Evolutionary conservation across 2,888 invertebrate genomes (phyloP), one percentile per base, ranked within the genome.

Genomic region (Geophilus truncorum): DNA sequence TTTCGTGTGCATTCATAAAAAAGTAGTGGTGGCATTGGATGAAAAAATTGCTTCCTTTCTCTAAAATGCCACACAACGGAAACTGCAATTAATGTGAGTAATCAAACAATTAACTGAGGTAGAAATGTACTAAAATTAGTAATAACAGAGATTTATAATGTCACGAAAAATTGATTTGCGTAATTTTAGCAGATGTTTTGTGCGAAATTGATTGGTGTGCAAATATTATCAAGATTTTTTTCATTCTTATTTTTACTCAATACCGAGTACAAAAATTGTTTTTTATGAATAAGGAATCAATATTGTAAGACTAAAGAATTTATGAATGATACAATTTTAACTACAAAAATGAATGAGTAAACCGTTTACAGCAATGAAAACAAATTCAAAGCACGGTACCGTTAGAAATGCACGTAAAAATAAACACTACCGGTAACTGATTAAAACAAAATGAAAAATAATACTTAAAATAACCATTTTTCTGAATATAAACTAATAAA

Each of bases 51-150:
- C 70, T 70, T 70, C 70, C 70, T 7, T 28, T 70, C 28, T 12
- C 70, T 70, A 70, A 70, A 70, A 70, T 70, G 70, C 28, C 70
- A n/a, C 70, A 28, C 25, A 70, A 28, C 28, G 70, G 70, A 70
- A 70, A 28, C 25, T 9, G 28, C 23, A 18, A 25, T 70, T 70
- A 25, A 25, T 70, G 28, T 25, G 28, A 28, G 3, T 10, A 25
- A 23, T 70, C 57, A 70, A 5, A 6, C 70, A 28, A 23, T 28
- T 70, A 1, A 28, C 28, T 70, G 51, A 51, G 18, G 51, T 18
- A 51, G 18, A 51, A 40, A 40, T 40, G 40, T 40, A 51, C 51
- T 51, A 51, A 51, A 51, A 18, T 51, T 18, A 51, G 51, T 18
- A 51, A 18, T n/a, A n/a, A 7, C 51, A 3, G 51, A 51, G 51